A percentile compares a stretch with the other conserved stretches of the same genome.
Conservation (phyloP, 2,797 vertebrate genomes). For the Ispidina picta region DNA sequence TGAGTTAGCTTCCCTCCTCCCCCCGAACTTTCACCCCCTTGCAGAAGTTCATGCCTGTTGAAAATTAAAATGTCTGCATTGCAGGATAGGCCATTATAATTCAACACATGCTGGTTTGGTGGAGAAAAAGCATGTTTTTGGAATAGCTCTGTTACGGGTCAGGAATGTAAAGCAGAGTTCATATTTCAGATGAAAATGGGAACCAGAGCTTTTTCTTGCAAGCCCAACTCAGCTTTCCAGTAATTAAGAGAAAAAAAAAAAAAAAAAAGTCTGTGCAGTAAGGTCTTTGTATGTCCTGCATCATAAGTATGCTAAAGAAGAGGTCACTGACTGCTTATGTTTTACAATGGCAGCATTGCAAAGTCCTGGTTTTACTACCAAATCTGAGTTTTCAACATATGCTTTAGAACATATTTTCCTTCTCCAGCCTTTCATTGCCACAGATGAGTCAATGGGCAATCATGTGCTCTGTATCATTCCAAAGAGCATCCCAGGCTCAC, state of each 20-base stretch:
- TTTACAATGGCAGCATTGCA: not conserved
- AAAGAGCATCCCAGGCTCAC: not conserved
- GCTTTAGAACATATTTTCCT: not conserved
- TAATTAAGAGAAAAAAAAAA: not conserved
- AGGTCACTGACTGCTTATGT: not conserved
- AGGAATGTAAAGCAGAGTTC: conserved; percentile 61
- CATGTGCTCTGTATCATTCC: not conserved
- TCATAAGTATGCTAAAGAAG: not conserved
- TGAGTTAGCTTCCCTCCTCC: not conserved
- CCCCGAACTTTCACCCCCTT: conserved; percentile 36
- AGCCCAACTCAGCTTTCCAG: not conserved
- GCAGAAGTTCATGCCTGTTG: conserved; percentile 42
- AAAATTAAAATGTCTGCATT: conserved; percentile 59
- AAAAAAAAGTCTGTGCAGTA: not conserved
- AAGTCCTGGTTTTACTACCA: not conserved
- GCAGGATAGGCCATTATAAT: conserved; percentile 53
- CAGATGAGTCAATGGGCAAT: not conserved
- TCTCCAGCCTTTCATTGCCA: not conserved
- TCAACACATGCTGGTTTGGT: conserved; percentile 58
- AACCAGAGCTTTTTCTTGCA: conserved; percentile 28
- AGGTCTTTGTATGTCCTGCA: not conserved
- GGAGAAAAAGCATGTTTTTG: conserved; percentile 41
- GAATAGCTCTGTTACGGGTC: conserved; percentile 50
- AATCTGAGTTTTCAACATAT: not conserved
- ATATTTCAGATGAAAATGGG: conserved; percentile 46